Conservation (phyloP, 2,113 vertebrate species). For the Tamias sibiricus region DNA sequence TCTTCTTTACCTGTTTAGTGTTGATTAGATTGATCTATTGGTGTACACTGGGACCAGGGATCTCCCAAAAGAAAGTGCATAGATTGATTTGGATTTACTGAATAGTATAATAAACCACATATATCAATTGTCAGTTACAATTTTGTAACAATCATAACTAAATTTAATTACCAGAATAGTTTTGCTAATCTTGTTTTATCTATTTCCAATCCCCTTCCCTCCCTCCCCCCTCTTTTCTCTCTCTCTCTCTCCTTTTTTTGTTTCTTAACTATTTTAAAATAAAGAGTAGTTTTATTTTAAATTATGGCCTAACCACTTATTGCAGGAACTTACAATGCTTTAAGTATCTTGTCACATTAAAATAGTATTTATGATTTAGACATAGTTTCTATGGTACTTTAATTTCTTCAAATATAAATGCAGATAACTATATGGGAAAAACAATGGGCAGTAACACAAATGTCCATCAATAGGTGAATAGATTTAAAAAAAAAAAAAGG, state of each 20-base stretch:
- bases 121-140: not conserved
- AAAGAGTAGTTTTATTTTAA: not conserved
- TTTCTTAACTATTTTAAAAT: slow-evolving; percentile 17
- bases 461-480: not conserved
- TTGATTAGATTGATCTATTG: not conserved
- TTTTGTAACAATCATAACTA: not conserved
- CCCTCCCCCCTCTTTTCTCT: no score
- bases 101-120: not conserved
- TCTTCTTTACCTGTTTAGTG: not conserved
- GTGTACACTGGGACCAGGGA: not conserved
- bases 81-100: not conserved
- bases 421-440: not conserved
- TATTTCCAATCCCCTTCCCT: not conserved
- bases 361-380: slow-evolving; percentile 34
- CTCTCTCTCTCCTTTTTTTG: not conserved
- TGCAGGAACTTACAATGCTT: slow-evolving; percentile 35
- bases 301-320: not conserved
- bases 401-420: slow-evolving; percentile 37
- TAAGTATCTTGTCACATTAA: slow-evolving; percentile 43
- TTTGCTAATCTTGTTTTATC: not conserved
- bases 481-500: no score
- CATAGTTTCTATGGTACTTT: not conserved
- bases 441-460: not conserved
- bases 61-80: not conserved
- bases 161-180: slow-evolving; percentile 8